Evolutionary conservation across 2,797 vertebrate species (phyloP).

Genomic region (Premnoplex brunnescens): DNA sequence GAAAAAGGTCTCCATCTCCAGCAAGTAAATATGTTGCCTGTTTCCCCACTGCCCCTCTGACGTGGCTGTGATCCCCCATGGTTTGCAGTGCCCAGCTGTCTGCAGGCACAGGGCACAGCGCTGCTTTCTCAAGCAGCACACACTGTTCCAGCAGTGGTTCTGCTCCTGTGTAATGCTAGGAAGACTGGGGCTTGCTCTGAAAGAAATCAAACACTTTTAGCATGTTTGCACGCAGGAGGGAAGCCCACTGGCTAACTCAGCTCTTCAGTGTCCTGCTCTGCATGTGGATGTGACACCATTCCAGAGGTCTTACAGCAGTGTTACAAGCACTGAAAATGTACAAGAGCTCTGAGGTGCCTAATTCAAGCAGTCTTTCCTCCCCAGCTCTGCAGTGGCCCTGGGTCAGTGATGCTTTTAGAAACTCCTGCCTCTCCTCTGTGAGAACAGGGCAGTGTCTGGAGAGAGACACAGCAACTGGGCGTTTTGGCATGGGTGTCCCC

Average conservation of each 20-base stretch:
- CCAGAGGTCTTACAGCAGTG: neutral
- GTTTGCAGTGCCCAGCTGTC: neutral
- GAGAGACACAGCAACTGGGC: neutral
- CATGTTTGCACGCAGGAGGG: neutral
- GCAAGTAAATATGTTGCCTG: neutral
- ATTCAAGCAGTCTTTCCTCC: neutral
- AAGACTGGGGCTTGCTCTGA: neutral
- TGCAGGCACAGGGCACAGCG: neutral
- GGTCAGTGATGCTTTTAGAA: neutral
- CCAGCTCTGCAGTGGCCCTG: neutral
- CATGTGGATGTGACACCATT: rapidly evolving
- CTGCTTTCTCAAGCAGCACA: neutral
- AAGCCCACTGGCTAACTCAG: neutral
- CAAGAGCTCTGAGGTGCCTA: neutral
- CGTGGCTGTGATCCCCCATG: neutral
- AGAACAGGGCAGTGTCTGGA: neutral
- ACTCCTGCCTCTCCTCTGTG: neutral
- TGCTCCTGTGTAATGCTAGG: neutral
- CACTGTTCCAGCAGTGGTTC: neutral
- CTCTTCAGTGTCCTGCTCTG: neutral
- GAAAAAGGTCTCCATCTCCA: neutral
- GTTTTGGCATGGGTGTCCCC: neutral
- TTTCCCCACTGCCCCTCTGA: neutral
- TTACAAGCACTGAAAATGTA: neutral
- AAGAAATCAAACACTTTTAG: neutral